These are phyloP conservation scores for Linyphia triangularis DNA, from an alignment of 2,888 invertebrate genomes.

Conservation along the genomic window DNA sequence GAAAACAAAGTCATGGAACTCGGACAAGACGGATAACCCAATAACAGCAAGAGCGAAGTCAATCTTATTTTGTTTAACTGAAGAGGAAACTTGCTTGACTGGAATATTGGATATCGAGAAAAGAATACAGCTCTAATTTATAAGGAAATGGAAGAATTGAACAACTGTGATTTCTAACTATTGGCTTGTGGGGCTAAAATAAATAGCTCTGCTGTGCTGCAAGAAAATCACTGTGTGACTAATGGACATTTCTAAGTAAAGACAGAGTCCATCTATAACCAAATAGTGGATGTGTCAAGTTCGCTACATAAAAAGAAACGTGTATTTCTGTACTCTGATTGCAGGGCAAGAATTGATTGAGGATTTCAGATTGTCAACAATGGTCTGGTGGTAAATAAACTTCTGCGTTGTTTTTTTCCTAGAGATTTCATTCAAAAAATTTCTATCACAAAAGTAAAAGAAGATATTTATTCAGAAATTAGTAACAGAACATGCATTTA, in stretches of 20 bases:
- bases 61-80: not conserved
- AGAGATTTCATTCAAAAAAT: not conserved
- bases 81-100: not conserved
- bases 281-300: not conserved
- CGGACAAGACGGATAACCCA: not conserved
- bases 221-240: not conserved
- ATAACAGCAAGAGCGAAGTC: not conserved
- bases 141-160: conserved; percentile 3
- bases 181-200: not conserved
- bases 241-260: not conserved
- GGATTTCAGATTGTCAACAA: not conserved
- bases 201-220: not conserved
- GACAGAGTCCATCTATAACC: not conserved
- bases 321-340: not conserved
- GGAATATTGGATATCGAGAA: not conserved
- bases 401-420: not conserved
- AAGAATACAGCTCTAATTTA: not conserved
- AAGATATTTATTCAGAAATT: too few relatives aligned
- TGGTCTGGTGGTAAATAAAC: not conserved
- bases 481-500: too few relatives aligned
- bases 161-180: not conserved
- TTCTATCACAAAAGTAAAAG: too few relatives aligned
- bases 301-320: not conserved
- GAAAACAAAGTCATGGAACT: not conserved
- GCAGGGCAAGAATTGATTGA: not conserved